phyloP scores from a whole-genome alignment of 2,113 vertebrate species.

The Entomyzon cyanotis region DNA sequence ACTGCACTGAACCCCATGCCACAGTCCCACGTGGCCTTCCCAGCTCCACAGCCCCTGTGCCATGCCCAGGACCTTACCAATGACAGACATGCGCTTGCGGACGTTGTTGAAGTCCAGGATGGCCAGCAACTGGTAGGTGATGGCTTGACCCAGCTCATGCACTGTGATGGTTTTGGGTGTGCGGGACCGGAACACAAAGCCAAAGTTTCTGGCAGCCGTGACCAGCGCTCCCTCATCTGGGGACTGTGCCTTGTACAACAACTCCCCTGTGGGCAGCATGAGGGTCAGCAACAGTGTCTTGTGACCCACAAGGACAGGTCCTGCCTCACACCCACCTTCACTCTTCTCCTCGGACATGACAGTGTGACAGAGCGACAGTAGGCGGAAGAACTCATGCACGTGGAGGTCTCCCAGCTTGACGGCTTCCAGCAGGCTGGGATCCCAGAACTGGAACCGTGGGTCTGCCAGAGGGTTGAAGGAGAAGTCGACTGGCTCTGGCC shows the following conservation, averaged over 20 bases:
- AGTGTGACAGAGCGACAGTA: constrained; percentile 91
- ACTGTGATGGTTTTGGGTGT: constrained; percentile 88
- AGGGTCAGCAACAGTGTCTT: not conserved
- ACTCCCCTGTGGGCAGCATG: constrained; percentile 71
- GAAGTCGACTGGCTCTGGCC: constrained; percentile 83
- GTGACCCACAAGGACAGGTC: fast-evolving
- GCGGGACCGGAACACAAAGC: constrained; percentile 90
- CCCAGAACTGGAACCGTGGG: constrained; percentile 86
- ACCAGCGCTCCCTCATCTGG: constrained; percentile 91
- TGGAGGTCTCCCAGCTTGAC: constrained; percentile 82
- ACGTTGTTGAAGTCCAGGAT: constrained; percentile 95
- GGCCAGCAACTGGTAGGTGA: constrained; percentile 90
- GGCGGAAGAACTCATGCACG: constrained; percentile 89
- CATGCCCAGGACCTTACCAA: constrained; percentile 70
- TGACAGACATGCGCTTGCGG: constrained; percentile 94
- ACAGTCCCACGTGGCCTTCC: fast-evolving
- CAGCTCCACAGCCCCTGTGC: no score
- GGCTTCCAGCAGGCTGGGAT: constrained; percentile 83
- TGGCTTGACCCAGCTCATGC: constrained; percentile 81
- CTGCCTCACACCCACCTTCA: constrained; percentile 68
- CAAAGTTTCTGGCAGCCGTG: constrained; percentile 88
- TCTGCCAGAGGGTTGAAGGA: constrained; percentile 88
- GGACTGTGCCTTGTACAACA: constrained; percentile 93
- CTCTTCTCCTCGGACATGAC: constrained; percentile 93
- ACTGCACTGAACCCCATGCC: fast-evolving